phyloP scores from a whole-genome alignment of 2,888 invertebrate genomes.

The Agonopterix alstromeriana region DNA sequence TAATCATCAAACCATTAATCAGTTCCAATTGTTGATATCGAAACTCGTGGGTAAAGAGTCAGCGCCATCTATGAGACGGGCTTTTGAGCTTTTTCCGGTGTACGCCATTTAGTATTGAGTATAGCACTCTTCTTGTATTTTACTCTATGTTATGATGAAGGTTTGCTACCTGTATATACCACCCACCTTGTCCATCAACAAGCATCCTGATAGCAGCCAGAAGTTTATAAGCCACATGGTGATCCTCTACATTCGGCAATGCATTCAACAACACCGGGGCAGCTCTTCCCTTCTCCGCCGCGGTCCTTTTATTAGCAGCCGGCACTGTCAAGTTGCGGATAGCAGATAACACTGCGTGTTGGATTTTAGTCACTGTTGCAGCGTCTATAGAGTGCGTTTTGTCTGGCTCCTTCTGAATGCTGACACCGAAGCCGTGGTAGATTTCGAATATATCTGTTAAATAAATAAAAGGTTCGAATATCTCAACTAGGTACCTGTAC shows the following conservation, averaged over 20 bases:
- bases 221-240: conserved; percentile 90
- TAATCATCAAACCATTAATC: no score
- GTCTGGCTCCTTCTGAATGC: conserved; percentile 25
- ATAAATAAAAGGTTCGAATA: neutral
- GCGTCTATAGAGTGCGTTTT: conserved; percentile 25
- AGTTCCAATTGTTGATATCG: no score
- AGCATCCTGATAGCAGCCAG: conserved; percentile 91
- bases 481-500: no score
- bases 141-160: no score
- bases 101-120: no score
- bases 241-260: conserved; percentile 81
- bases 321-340: conserved; percentile 87
- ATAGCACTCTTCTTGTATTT: no score
- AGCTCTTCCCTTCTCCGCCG: conserved; percentile 80
- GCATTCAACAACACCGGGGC: conserved; percentile 78
- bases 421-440: conserved; percentile 33
- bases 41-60: no score
- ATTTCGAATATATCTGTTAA: conserved; percentile 52
- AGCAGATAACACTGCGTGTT: conserved; percentile 86
- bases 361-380: conserved; percentile 57
- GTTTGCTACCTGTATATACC: neutral
- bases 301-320: conserved; percentile 82
- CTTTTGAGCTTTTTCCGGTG: no score
- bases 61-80: no score
- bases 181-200: conserved; percentile 86